A percentile compares a stretch with the other conserved stretches of the same genome.
phyloP scores from a whole-genome alignment of 1,140 invertebrate genomes.

The Polypedilum vanderplanki region DNA sequence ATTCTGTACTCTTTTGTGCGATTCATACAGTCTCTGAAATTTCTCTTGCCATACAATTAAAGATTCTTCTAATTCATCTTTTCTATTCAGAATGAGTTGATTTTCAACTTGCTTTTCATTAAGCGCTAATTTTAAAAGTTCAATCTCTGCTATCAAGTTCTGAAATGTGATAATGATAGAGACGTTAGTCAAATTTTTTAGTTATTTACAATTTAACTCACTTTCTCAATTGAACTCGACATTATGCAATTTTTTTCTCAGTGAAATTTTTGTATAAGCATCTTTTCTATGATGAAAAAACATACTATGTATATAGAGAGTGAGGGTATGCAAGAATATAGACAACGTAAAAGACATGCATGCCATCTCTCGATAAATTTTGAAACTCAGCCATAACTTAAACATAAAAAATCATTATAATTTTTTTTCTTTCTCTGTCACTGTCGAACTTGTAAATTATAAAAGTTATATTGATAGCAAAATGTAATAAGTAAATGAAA shows the following conservation, averaged over 20 bases:
- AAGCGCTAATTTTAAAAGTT: constrained; percentile 72
- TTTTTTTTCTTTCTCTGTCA: too few relatives aligned
- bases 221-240: background rate
- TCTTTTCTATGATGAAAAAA: background rate
- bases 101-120: constrained; percentile 76
- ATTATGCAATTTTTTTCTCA: constrained; percentile 9
- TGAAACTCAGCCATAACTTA: too few relatives aligned
- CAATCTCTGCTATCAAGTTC: constrained; percentile 76
- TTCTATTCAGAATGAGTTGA: constrained; percentile 70
- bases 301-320: too few relatives aligned
- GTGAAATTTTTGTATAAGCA: background rate
- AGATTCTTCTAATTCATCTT: constrained; percentile 75
- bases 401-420: too few relatives aligned
- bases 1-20: constrained; percentile 88
- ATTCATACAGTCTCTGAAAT: constrained; percentile 86
- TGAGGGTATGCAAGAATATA: too few relatives aligned
- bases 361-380: too few relatives aligned
- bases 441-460: too few relatives aligned
- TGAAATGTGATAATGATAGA: background rate
- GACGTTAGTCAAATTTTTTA: background rate
- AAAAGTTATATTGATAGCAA: too few relatives aligned
- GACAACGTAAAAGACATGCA: too few relatives aligned
- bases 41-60: constrained; percentile 82
- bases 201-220: background rate
- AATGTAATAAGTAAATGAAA: too few relatives aligned